phyloP scores from a whole-genome alignment of 2,888 invertebrate genomes.

The Buathra laborator region DNA sequence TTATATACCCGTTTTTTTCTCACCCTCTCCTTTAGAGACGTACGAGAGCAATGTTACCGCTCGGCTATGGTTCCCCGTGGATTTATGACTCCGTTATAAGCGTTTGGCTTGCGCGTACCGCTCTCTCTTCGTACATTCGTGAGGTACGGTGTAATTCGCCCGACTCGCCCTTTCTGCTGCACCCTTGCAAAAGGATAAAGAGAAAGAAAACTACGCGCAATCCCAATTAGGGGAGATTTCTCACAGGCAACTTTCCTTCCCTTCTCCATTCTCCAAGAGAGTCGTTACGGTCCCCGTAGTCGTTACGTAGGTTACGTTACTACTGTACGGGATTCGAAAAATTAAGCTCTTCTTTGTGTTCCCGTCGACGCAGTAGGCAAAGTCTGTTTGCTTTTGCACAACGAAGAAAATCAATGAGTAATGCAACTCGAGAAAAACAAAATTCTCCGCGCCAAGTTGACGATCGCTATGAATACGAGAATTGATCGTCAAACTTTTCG shows the following conservation, averaged over 20 bases:
- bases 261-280: neutral
- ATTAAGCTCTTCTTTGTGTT: conserved; percentile 7
- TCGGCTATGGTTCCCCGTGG: conserved; percentile 38
- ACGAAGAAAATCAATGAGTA: neutral
- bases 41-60: conserved; percentile 30
- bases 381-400: conserved; percentile 4
- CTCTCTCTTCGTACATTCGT: conserved; percentile 1
- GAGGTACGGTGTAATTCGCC: neutral
- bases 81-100: conserved; percentile 47
- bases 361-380: neutral
- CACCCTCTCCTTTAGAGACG: conserved; percentile 10
- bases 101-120: conserved; percentile 14
- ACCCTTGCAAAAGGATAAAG: conserved; percentile 15
- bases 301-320: neutral
- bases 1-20: neutral
- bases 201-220: conserved; percentile 29
- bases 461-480: conserved; percentile 11
- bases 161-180: conserved; percentile 22
- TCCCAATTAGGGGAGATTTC: conserved; percentile 49
- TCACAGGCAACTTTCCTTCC: conserved; percentile 12
- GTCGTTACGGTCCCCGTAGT: neutral
- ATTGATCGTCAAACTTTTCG: conserved; percentile 8
- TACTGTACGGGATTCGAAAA: neutral
- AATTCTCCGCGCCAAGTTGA: neutral
- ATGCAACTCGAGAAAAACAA: neutral